phyloP scores from a whole-genome alignment of 1,140 invertebrate species.

The Drosophila bocqueti region DNA sequence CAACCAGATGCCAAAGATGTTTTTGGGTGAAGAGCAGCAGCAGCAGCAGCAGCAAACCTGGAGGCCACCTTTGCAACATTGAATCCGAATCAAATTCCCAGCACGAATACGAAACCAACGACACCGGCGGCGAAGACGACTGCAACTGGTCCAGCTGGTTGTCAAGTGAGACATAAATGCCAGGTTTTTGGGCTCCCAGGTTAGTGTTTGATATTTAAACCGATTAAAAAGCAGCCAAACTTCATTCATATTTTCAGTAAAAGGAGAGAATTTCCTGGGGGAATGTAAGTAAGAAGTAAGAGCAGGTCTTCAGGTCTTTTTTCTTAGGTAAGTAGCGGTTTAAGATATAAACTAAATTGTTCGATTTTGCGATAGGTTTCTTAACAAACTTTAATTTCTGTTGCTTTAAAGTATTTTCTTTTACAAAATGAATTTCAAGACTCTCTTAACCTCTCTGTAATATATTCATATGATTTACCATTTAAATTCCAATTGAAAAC shows the following conservation, averaged over 20 bases:
- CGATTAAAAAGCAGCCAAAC: constrained; percentile 5
- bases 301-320: too few species aligned
- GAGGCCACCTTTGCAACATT: constrained; percentile 15
- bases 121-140: neutral
- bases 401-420: too few species aligned
- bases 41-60: constrained; percentile 1
- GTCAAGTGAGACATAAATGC: constrained; percentile 49
- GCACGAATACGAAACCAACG: neutral
- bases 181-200: constrained; percentile 25
- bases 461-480: neutral
- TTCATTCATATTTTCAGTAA: constrained; percentile 3
- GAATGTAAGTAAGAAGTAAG: neutral
- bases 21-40: constrained; percentile 42
- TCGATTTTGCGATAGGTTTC: neutral
- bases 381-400: neutral
- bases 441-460: too few species aligned
- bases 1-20: constrained; percentile 49
- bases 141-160: constrained; percentile 46
- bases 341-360: neutral
- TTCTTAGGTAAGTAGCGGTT: too few species aligned
- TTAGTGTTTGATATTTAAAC: constrained; percentile 18
- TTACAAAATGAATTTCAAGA: too few species aligned
- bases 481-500: neutral
- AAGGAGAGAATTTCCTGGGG: neutral
- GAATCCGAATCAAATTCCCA: constrained; percentile 16